Evolutionary conservation across 2,888 invertebrate genomes (phyloP).

Genomic region (Elgonia sp.): DNA sequence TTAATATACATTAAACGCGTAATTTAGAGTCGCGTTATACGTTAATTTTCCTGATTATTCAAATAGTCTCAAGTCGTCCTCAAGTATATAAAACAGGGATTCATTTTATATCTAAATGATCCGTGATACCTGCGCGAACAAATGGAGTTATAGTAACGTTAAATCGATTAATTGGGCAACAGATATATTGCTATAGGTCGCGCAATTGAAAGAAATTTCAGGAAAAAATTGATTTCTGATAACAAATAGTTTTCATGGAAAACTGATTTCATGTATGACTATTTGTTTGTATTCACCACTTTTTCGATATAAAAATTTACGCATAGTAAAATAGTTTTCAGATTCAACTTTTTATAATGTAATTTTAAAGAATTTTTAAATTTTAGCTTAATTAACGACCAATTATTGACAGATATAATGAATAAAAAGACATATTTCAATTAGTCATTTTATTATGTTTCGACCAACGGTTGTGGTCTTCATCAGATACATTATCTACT

Average conservation of each 20-base stretch:
- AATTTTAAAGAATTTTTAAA: too few species aligned
- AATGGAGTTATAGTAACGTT: constrained; percentile 48
- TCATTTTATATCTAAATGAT: constrained; percentile 44
- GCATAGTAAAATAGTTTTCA: too few species aligned
- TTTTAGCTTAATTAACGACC: too few species aligned
- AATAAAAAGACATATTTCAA: too few species aligned
- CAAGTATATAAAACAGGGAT: constrained; percentile 15
- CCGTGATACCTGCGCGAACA: constrained; percentile 19
- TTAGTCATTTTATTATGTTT: too few species aligned
- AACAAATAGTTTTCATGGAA: too few species aligned
- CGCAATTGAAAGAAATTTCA: constrained; percentile 16
- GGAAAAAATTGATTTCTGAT: not conserved
- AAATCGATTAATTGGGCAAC: constrained; percentile 55
- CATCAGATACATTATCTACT: too few species aligned
- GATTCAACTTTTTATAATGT: too few species aligned
- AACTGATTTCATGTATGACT: not conserved
- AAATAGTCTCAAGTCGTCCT: constrained; percentile 16
- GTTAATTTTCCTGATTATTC: constrained; percentile 58
- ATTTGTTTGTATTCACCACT: too few species aligned
- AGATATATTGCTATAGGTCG: constrained; percentile 56
- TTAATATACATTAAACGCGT: constrained; percentile 58
- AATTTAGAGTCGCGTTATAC: constrained; percentile 10
- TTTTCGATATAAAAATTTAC: too few species aligned
- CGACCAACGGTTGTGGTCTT: too few species aligned
- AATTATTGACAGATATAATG: too few species aligned